A percentile compares a stretch with the other conserved stretches of the same genome.
Evolutionary conservation across 2,797 vertebrate species (phyloP).

Genomic region (Ceryle rudis): DNA sequence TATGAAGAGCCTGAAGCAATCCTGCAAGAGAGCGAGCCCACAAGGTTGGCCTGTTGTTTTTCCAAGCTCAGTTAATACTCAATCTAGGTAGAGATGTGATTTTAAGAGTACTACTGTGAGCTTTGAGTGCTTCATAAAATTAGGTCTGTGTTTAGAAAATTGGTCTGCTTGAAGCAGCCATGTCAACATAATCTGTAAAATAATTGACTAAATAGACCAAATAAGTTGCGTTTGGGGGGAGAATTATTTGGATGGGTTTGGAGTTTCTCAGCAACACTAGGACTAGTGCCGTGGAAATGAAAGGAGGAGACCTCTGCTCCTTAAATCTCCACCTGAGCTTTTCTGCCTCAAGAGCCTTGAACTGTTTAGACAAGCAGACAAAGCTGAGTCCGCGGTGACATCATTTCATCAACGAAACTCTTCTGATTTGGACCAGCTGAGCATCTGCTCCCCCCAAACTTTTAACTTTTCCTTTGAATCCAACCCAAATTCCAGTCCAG

Average conservation of each 20-base stretch:
- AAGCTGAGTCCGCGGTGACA: neutral
- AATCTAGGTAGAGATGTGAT: neutral
- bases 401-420: neutral
- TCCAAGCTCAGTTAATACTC: neutral
- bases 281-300: neutral
- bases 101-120: neutral
- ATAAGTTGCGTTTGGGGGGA: neutral
- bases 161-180: neutral
- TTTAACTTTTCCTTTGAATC: slow-evolving; percentile 64
- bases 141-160: neutral
- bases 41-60: neutral
- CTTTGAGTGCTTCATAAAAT: neutral
- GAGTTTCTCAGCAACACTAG: neutral
- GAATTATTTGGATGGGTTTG: neutral
- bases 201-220: neutral
- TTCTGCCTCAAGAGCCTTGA: neutral
- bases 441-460: slow-evolving; percentile 45
- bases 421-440: slow-evolving; percentile 61
- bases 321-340: slow-evolving; percentile 24
- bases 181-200: neutral
- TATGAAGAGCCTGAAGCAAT: slow-evolving; percentile 31
- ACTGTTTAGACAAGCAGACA: neutral
- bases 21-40: neutral
- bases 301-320: neutral
- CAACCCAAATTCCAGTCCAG: slow-evolving; percentile 30